Evolutionary conservation across 2,888 invertebrate species (phyloP).

Genomic region (Caenorhabditis angaria): DNA sequence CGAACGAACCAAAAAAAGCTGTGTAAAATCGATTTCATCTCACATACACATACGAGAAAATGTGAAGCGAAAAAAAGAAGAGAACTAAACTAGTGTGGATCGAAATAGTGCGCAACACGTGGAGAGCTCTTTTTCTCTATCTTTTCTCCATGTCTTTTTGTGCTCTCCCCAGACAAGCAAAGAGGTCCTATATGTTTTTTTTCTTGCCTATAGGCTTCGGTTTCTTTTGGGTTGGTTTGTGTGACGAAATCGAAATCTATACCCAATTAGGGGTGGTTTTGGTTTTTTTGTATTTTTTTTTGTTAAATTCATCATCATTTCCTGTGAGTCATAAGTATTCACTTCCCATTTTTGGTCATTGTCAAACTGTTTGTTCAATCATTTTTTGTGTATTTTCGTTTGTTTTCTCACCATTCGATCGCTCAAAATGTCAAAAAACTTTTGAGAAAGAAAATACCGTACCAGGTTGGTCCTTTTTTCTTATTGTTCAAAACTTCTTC

Average conservation of each 20-base stretch:
- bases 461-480: no score
- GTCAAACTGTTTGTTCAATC: no score
- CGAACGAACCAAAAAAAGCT: constrained; percentile 2
- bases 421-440: no score
- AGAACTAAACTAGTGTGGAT: not conserved
- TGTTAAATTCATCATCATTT: no score
- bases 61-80: not conserved
- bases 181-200: not conserved
- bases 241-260: not conserved
- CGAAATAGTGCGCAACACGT: not conserved
- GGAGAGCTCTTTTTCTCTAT: not conserved
- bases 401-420: no score
- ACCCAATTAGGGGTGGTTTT: not conserved
- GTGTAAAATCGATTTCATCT: constrained; percentile 1
- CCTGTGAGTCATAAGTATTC: no score
- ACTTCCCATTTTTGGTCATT: no score
- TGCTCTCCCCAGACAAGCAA: constrained; percentile 4
- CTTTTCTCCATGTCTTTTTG: constrained; percentile 1
- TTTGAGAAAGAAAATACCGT: no score
- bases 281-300: no score
- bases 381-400: no score
- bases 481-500: no score
- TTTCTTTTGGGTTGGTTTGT: not conserved
- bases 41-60: not conserved
- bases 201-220: not conserved